Evolutionary conservation across 2,113 vertebrate genomes (phyloP).

Genomic region (Spea multiplicata): DNA sequence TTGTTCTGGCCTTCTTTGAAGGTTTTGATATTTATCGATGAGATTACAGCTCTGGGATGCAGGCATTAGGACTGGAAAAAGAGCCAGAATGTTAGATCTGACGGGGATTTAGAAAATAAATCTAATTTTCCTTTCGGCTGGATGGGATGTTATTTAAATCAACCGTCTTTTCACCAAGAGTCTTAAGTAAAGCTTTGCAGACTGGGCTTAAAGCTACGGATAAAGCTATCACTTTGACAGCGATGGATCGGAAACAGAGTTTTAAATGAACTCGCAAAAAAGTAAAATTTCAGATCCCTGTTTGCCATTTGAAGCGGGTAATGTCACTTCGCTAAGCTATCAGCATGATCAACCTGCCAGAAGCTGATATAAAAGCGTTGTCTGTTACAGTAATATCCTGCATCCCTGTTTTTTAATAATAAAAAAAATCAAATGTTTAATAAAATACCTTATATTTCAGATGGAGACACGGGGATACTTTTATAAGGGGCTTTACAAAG

Average conservation of each 20-base stretch:
- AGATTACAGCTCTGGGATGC: too few relatives aligned
- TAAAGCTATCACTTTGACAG: slow-evolving; percentile 6
- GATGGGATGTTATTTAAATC: too few relatives aligned
- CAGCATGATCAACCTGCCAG: not conserved
- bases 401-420: slow-evolving; percentile 1
- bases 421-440: not conserved
- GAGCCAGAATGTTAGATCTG: too few relatives aligned
- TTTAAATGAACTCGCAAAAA: not conserved
- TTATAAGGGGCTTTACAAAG: too few relatives aligned
- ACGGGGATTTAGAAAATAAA: too few relatives aligned
- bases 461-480: too few relatives aligned
- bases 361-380: not conserved
- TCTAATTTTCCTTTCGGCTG: too few relatives aligned
- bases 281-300: not conserved
- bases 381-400: not conserved
- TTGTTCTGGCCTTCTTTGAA: too few relatives aligned
- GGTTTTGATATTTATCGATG: too few relatives aligned
- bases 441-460: too few relatives aligned
- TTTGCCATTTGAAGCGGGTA: slow-evolving; percentile 16
- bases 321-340: not conserved
- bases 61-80: too few relatives aligned
- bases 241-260: slow-evolving; percentile 16
- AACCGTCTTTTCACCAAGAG: too few relatives aligned
- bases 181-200: not conserved
- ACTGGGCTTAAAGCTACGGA: not conserved